Percentiles rank a stretch among this genome's conserved stretches.
Conservation (phyloP, 2,888 invertebrate genomes). For the Drosophila engyochracea region DNA sequence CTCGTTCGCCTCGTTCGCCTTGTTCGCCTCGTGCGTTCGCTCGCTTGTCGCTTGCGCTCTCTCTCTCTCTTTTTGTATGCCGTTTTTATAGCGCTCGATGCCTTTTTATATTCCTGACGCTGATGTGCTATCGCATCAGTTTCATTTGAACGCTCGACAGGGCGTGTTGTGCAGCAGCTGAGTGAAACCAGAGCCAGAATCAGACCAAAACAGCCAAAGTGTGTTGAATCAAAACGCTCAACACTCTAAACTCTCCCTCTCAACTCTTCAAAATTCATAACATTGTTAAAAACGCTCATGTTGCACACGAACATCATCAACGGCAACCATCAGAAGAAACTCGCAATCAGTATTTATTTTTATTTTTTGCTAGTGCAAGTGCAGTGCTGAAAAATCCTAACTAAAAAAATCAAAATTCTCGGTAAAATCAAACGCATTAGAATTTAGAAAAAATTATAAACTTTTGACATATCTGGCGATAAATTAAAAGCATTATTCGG, state of each 20-base stretch:
- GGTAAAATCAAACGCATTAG: not conserved
- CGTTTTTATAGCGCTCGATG: constrained; percentile 28
- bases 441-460: constrained; percentile 1
- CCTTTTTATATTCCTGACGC: constrained; percentile 66
- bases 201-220: constrained; percentile 18
- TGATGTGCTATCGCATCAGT: constrained; percentile 67
- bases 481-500: not conserved
- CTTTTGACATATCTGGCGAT: constrained; percentile 19
- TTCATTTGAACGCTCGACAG: constrained; percentile 72
- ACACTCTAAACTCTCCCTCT: constrained; percentile 19
- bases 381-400: constrained; percentile 40
- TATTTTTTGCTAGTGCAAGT: constrained; percentile 51
- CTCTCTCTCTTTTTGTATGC: constrained; percentile 23
- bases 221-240: constrained; percentile 19
- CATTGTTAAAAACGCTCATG: constrained; percentile 36
- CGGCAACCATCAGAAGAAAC: constrained; percentile 22
- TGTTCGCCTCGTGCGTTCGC: constrained; percentile 12
- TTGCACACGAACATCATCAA: constrained; percentile 32
- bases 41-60: constrained; percentile 18
- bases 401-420: not conserved
- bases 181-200: constrained; percentile 19
- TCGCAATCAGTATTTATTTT: constrained; percentile 39
- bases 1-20: constrained; percentile 1
- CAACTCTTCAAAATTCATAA: constrained; percentile 30
- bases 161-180: constrained; percentile 59